Evolutionary conservation across 2,797 vertebrate species (phyloP).

Genomic region (Mastacembelus armatus): DNA sequence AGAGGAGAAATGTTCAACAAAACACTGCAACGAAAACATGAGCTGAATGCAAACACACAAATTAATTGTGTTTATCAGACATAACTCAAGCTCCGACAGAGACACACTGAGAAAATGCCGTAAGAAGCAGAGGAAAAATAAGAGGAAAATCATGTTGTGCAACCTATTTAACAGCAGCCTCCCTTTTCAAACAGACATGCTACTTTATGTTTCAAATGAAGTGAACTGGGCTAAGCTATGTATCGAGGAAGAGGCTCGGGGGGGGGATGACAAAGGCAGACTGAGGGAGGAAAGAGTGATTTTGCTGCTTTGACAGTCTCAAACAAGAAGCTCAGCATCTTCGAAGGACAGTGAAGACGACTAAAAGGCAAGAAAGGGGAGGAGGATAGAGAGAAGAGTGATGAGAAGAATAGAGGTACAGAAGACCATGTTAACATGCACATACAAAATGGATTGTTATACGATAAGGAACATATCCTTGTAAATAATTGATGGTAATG

Average conservation of each 20-base stretch:
- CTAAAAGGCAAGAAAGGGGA: not conserved
- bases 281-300: constrained; percentile 44
- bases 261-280: constrained; percentile 17
- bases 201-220: not conserved
- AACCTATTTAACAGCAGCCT: too few relatives aligned
- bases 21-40: constrained; percentile 11
- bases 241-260: not conserved
- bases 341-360: constrained; percentile 25
- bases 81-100: not conserved
- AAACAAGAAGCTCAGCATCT: constrained; percentile 58
- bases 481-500: too few relatives aligned
- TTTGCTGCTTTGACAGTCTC: constrained; percentile 54
- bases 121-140: too few relatives aligned
- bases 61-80: constrained; percentile 19
- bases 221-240: not conserved
- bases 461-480: too few relatives aligned
- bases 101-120: not conserved
- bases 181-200: not conserved
- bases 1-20: constrained; percentile 19
- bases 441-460: not conserved
- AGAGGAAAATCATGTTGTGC: not conserved
- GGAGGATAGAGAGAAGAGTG: not conserved
- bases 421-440: not conserved
- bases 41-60: constrained; percentile 13
- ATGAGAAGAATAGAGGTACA: not conserved